phyloP scores from a whole-genome alignment of 1,140 invertebrate species.

The Dendroctonus ponderosae region DNA sequence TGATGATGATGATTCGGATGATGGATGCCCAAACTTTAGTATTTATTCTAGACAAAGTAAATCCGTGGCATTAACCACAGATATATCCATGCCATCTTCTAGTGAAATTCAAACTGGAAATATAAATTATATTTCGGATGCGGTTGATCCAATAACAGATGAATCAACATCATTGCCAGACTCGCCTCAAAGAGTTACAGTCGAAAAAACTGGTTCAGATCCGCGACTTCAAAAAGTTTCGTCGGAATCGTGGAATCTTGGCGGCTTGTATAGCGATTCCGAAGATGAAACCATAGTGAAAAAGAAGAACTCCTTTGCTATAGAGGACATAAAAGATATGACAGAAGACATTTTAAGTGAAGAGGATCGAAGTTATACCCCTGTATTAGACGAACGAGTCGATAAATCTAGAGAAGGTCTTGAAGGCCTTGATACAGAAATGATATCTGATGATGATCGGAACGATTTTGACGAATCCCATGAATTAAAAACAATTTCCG shows the following conservation, averaged over 20 bases:
- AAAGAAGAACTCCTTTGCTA: conserved; percentile 39
- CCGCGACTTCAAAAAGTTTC: conserved; percentile 10
- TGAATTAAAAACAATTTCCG: conserved; percentile 47
- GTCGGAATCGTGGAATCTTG: conserved; percentile 5
- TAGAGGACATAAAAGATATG: conserved; percentile 53
- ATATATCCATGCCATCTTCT: conserved; percentile 48
- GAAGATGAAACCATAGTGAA: conserved; percentile 46
- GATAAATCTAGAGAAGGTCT: conserved; percentile 48
- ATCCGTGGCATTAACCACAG: conserved; percentile 64
- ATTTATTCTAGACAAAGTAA: conserved; percentile 79
- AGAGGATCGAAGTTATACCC: conserved; percentile 65
- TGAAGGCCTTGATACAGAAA: conserved; percentile 66
- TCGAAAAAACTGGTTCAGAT: conserved; percentile 26
- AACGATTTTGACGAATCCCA: conserved; percentile 59
- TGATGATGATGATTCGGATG: conserved; percentile 62
- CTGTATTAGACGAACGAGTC: conserved; percentile 60
- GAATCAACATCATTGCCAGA: conserved; percentile 5
- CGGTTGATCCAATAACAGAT: conserved; percentile 13
- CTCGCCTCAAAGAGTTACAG: conserved; percentile 17
- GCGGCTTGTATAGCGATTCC: conserved; percentile 46
- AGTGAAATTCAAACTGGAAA: neutral
- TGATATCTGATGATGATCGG: conserved; percentile 66
- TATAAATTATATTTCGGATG: neutral
- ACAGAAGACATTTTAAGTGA: conserved; percentile 60
- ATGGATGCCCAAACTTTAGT: conserved; percentile 79